phyloP scores from a whole-genome alignment of 2,888 invertebrate species.

The Cheilosia pagana region DNA sequence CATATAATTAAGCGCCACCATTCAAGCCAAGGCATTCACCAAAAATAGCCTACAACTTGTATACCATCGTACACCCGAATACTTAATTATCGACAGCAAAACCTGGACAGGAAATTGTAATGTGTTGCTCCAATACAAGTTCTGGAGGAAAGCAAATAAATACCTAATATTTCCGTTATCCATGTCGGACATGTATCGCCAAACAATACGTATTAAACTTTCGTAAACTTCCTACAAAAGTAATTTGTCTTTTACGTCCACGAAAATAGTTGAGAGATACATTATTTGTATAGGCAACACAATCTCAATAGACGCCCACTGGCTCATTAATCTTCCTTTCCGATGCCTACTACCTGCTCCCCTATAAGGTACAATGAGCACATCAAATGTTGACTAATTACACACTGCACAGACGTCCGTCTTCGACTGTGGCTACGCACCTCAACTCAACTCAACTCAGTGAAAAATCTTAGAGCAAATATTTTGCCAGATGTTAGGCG shows the following conservation, averaged over 20 bases:
- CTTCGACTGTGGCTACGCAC: not conserved
- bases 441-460: not conserved
- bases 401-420: not conserved
- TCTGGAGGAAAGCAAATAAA: not conserved
- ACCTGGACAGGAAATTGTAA: not conserved
- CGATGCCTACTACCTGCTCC: slow-evolving; percentile 6
- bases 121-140: not conserved
- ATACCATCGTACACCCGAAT: too few relatives aligned
- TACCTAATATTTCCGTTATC: slow-evolving; percentile 1
- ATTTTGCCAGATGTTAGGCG: slow-evolving; percentile 22
- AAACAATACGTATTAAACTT: slow-evolving; percentile 29
- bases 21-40: too few relatives aligned
- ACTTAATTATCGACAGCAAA: too few relatives aligned
- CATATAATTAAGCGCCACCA: too few relatives aligned
- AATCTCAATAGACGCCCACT: slow-evolving; percentile 24
- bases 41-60: too few relatives aligned
- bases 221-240: slow-evolving; percentile 7
- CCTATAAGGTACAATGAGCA: slow-evolving; percentile 5
- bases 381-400: slow-evolving; percentile 32
- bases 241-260: slow-evolving; percentile 26
- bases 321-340: slow-evolving; percentile 25
- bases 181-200: not conserved
- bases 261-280: slow-evolving; percentile 16
- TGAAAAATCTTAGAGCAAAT: slow-evolving; percentile 30
- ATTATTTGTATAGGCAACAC: slow-evolving; percentile 4